Evolutionary conservation across 2,113 vertebrate species (phyloP), one percentile per base, ranked within the genome.

Genomic region (Erinaceus europaeus): DNA sequence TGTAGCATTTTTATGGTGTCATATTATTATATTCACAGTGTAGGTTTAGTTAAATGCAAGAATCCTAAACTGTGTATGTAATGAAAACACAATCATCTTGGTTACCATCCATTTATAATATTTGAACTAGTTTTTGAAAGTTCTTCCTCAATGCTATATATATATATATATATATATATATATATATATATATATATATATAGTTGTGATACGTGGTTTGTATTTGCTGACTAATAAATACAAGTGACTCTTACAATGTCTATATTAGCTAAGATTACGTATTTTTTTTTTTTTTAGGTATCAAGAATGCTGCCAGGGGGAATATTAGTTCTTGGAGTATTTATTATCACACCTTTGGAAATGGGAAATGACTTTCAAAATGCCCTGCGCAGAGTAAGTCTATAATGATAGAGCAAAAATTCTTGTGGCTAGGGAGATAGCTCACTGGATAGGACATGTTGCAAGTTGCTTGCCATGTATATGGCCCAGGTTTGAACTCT

Each of bases 271-370:
- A n/a, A n/a, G n/a, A n/a, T n/a, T n/a, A n/a, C n/a, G n/a, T n/a
- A n/a, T n/a, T n/a, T 5, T 94, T 93, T 90, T 27, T 86, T n/a
- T 80, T 93, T 80, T 10, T 89, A 99, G 99, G 98, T 99, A 65
- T 98, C 98, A 91, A 97, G 98, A 92, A 99, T 99, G 98, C 96
- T 99, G 46, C 98, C 98, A 14, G 99, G 98, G 61, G 99, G 99
- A 46, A 90, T 99, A 81, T 88, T 96, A 78, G 96, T 99, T 67
- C 92, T 99, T 29, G 99, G 99, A 75, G 96, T 99, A 36, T 99
- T 99, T 92, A 96, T 98, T 76, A 93, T 99, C 90, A 94, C 96
- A 64, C 95, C 97, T 88, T 96, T 97, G 73, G 98, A 99, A 44
- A 86, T 97, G 76, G 95, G 96, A 36, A 98, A 98, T 89, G 98